These are phyloP conservation scores for Nomada ferruginata DNA, from an alignment of 2,888 invertebrate species.

Conservation along the genomic window DNA sequence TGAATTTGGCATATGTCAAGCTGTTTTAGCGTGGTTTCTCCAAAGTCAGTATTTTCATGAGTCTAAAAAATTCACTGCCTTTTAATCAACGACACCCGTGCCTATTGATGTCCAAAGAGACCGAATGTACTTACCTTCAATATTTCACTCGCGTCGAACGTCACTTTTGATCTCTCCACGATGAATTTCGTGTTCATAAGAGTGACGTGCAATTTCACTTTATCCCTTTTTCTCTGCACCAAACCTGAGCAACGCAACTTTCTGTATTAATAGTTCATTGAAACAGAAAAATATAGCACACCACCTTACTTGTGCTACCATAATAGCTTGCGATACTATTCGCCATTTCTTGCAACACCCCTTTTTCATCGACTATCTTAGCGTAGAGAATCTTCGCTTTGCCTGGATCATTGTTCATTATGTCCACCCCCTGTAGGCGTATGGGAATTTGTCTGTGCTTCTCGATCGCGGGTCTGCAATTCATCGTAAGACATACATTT, in stretches of 20 bases:
- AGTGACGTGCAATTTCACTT: constrained; percentile 94
- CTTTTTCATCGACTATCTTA: constrained; percentile 85
- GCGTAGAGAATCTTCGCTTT: constrained; percentile 93
- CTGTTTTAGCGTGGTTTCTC: constrained; percentile 86
- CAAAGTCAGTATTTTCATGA: constrained; percentile 90
- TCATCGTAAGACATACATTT: neutral
- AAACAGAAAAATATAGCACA: neutral
- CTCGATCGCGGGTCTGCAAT: constrained; percentile 83
- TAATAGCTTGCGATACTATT: constrained; percentile 88
- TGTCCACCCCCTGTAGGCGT: constrained; percentile 89
- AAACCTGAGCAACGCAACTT: constrained; percentile 84
- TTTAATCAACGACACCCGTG: neutral
- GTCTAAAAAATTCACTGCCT: constrained; percentile 66
- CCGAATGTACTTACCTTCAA: constrained; percentile 84
- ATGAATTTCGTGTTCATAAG: constrained; percentile 89
- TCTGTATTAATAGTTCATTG: neutral
- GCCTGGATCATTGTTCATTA: constrained; percentile 92
- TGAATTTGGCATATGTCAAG: constrained; percentile 90
- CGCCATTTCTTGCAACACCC: constrained; percentile 87
- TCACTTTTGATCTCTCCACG: constrained; percentile 73
- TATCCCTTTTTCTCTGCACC: constrained; percentile 85
- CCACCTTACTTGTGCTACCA: constrained; percentile 86
- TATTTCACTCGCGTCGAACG: constrained; percentile 89
- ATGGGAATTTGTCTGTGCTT: constrained; percentile 86
- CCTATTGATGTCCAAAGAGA: constrained; percentile 9